Evolutionary conservation across 2,113 vertebrate species (phyloP).

Genomic region (Solea senegalensis): DNA sequence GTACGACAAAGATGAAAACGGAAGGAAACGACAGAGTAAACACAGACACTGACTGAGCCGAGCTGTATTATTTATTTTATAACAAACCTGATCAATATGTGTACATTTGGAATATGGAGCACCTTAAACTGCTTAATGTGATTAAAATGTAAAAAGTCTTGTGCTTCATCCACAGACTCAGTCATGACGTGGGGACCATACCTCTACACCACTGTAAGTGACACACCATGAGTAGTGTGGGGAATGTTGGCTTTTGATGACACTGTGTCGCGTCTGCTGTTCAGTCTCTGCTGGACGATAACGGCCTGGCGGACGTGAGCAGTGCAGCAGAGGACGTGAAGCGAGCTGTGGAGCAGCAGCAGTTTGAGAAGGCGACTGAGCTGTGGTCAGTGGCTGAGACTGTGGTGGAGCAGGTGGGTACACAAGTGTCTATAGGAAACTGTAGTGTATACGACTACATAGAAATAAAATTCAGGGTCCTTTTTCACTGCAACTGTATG

Average conservation of each 20-base stretch:
- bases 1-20: too few species aligned
- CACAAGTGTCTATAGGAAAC: too few species aligned
- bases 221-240: background rate
- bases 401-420: constrained; percentile 87
- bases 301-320: constrained; percentile 87
- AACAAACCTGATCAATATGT: too few species aligned
- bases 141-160: background rate
- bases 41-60: too few species aligned
- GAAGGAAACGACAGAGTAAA: too few species aligned
- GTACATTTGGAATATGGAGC: too few species aligned
- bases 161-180: constrained; percentile 84
- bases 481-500: too few species aligned
- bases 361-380: constrained; percentile 86
- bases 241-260: background rate
- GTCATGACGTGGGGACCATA: constrained; percentile 96
- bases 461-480: too few species aligned
- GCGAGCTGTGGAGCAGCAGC: constrained; percentile 80
- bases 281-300: constrained; percentile 93
- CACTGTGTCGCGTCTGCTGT: background rate
- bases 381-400: constrained; percentile 87
- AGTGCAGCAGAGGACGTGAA: constrained; percentile 84
- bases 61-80: too few species aligned
- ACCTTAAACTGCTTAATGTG: too few species aligned
- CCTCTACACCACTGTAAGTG: constrained; percentile 93
- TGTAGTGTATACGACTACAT: too few species aligned